These are phyloP conservation scores for Macrobrachium nipponense DNA, from an alignment of 1,140 invertebrate species.

Conservation along the genomic window DNA sequence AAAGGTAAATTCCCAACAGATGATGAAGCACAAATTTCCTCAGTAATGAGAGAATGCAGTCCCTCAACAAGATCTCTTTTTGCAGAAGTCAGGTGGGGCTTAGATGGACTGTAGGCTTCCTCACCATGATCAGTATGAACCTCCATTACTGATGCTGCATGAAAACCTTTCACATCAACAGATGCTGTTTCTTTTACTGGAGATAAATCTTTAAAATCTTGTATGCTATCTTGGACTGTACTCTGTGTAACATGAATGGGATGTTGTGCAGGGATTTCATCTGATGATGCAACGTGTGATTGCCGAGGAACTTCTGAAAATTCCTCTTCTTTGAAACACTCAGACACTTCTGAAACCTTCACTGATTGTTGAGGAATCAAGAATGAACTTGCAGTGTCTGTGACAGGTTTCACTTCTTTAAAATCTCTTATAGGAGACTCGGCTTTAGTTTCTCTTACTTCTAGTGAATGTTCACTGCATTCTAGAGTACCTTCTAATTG, in stretches of 20 bases:
- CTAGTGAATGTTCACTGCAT: constrained; percentile 54
- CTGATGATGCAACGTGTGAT: constrained; percentile 44
- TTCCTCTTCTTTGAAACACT: constrained; percentile 59
- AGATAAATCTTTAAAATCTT: constrained; percentile 41
- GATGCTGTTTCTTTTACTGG: constrained; percentile 51
- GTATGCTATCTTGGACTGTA: constrained; percentile 44
- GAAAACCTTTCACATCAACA: constrained; percentile 52
- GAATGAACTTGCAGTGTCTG: constrained; percentile 49
- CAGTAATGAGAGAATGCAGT: constrained; percentile 35
- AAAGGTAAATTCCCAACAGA: constrained; percentile 34
- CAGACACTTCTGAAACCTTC: constrained; percentile 61
- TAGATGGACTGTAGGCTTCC: constrained; percentile 38
- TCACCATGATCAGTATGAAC: constrained; percentile 41
- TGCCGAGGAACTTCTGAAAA: constrained; percentile 56
- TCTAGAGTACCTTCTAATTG: constrained; percentile 42
- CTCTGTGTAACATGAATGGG: constrained; percentile 51
- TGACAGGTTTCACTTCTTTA: constrained; percentile 40
- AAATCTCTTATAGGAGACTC: constrained; percentile 57
- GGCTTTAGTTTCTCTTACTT: constrained; percentile 56
- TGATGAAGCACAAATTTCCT: constrained; percentile 39
- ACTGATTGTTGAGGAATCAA: constrained; percentile 61
- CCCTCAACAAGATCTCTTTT: constrained; percentile 48
- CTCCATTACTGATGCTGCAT: constrained; percentile 48
- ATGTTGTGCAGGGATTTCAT: constrained; percentile 49
- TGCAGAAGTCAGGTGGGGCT: constrained; percentile 36